Evolutionary conservation across 2,113 vertebrate species (phyloP), one percentile per base, ranked within the genome.

Genomic region (Ammodramus savannarum): DNA sequence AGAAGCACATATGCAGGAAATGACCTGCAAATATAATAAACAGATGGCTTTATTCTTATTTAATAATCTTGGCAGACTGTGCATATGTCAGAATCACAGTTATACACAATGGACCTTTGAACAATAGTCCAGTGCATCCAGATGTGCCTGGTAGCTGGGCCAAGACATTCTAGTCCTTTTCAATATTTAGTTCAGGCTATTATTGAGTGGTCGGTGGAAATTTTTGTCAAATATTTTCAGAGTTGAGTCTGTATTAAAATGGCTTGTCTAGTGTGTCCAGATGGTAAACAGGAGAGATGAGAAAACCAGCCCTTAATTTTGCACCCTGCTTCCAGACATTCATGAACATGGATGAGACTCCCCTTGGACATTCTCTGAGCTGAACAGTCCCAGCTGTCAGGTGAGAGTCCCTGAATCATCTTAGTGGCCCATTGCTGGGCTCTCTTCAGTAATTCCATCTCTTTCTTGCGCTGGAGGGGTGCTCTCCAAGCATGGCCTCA

Each of bases 21-120:
- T 75, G 59, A 95, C 73, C 85, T 84, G 67, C 55, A 89, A 95
- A 21, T 22, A 57, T 41, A 95, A 89, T 46, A 91, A 95, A 75
- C 38, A 87, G 71, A 84, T 18, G 8, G 41, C 12, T 87, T 90
- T 54, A 44, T 73, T 90, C 81, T 86, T 80, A 78, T 90, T 90
- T 89, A 85, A 92, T 79, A 58, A 63, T 49, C 34, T 67, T 41
- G 62, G 66, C 81, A 85, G 62, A 75, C 66, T 22, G 32, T 43
- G 87, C 32, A 3, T 48, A 23, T 66, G 38, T 91, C 71, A 95
- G 54, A 94, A 73, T 65, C 39, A 71, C 62, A 85, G 43, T 68
- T 65, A 75, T 9, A 34, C 66, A 69, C 23, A 69, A 46, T 16
- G 55, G 89, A 76, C 38, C 9, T 61, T 46, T 89, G 58, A 87